Conservation (phyloP, 2,888 invertebrate species). For the Chloroclysta siterata region DNA sequence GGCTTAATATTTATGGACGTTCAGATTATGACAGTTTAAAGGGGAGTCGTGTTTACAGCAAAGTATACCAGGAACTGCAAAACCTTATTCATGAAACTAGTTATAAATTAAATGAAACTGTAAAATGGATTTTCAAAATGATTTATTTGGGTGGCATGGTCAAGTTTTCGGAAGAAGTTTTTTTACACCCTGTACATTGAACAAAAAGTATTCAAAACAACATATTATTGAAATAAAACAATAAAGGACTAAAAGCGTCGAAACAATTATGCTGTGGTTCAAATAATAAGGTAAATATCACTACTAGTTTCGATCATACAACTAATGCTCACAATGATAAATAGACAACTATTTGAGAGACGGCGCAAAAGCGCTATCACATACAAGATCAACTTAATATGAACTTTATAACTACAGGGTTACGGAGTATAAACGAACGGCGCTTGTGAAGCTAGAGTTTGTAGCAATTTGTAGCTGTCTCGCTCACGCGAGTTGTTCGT, state of each 20-base stretch:
- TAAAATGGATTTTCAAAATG: no score
- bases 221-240: conserved; percentile 47
- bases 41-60: no score
- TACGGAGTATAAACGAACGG: not conserved
- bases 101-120: no score
- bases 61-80: no score
- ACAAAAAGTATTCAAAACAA: conserved; percentile 72
- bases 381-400: not conserved
- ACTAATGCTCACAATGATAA: conserved; percentile 74
- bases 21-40: no score
- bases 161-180: not conserved
- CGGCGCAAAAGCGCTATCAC: not conserved
- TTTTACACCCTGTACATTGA: conserved; percentile 44
- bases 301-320: conserved; percentile 66
- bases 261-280: conserved; percentile 74
- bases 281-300: conserved; percentile 67
- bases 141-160: no score
- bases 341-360: conserved; percentile 28
- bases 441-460: not conserved
- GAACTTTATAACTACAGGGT: not conserved
- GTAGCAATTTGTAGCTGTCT: not conserved
- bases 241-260: conserved; percentile 48
- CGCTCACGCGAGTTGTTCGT: not conserved
- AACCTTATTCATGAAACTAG: no score
- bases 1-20: no score